Conservation (phyloP, 1,140 invertebrate genomes). For the Onthophagus taurus region DNA sequence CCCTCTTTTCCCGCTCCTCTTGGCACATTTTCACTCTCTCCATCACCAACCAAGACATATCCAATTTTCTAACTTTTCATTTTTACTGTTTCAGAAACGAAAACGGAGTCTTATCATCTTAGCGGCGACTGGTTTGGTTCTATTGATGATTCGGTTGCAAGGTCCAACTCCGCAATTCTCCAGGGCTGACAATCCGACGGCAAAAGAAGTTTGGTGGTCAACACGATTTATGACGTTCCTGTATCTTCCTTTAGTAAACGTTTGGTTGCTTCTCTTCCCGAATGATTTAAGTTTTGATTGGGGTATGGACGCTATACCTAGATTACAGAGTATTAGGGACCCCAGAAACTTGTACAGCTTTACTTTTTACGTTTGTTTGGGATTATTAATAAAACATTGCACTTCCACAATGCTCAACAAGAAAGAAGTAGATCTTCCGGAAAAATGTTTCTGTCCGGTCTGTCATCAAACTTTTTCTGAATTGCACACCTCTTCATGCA, state of each 20-base stretch:
- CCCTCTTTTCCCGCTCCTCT: too few species aligned
- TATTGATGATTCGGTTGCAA: conserved; percentile 53
- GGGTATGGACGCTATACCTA: conserved; percentile 89
- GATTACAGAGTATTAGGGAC: conserved; percentile 64
- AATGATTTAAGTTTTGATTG: conserved; percentile 84
- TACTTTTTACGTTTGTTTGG: conserved; percentile 56
- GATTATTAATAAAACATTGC: conserved; percentile 17
- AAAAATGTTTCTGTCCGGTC: conserved; percentile 41
- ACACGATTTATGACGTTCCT: conserved; percentile 74
- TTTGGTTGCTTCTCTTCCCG: conserved; percentile 72
- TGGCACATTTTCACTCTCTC: too few species aligned
- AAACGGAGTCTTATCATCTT: conserved; percentile 55
- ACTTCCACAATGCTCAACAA: conserved; percentile 13
- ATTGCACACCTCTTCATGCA: conserved; percentile 43
- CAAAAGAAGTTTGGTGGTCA: conserved; percentile 59
- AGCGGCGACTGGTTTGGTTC: conserved; percentile 43
- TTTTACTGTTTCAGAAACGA: conserved; percentile 48
- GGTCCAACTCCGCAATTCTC: conserved; percentile 67
- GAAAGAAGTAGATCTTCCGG: conserved; percentile 2
- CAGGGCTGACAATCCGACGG: conserved; percentile 82
- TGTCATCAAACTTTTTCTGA: conserved; percentile 45
- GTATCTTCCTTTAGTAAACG: conserved; percentile 81
- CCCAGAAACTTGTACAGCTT: conserved; percentile 61
- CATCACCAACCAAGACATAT: conserved; percentile 5
- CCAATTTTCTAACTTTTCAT: conserved; percentile 3